Evolutionary conservation across 2,797 vertebrate species (phyloP).

Genomic region (Sarcophilus harrisii): DNA sequence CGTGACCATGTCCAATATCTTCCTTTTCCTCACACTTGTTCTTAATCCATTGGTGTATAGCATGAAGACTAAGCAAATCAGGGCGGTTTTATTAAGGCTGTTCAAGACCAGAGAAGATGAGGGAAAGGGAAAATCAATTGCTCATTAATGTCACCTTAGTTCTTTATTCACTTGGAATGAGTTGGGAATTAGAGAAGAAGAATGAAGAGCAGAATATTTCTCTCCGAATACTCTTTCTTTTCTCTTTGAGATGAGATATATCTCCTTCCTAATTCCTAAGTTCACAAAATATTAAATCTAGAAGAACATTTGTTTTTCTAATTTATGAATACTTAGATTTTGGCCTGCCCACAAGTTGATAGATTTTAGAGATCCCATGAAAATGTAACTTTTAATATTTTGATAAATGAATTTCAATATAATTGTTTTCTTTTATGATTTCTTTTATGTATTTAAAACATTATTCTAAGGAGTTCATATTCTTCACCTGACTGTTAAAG

Average conservation of each 20-base stretch:
- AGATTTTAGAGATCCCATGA: background rate
- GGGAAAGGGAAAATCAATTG: background rate
- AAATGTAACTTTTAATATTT: background rate
- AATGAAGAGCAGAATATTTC: background rate
- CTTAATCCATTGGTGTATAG: conserved; percentile 71
- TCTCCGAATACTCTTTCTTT: background rate
- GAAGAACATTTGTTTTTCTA: background rate
- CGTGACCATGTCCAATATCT: conserved; percentile 70
- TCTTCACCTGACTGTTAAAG: background rate
- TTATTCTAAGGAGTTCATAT: background rate
- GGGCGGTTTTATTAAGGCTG: background rate
- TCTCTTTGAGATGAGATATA: background rate
- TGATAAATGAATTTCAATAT: background rate
- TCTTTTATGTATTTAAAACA: background rate
- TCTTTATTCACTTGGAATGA: background rate
- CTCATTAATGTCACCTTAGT: background rate
- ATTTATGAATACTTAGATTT: background rate
- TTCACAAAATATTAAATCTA: background rate
- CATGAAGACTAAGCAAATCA: conserved; percentile 71
- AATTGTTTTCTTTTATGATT: background rate
- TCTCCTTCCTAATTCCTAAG: background rate
- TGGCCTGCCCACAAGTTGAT: background rate
- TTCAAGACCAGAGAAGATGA: conserved; percentile 13
- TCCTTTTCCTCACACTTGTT: conserved; percentile 69
- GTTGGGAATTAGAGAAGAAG: background rate